Evolutionary conservation across 2,113 vertebrate genomes (phyloP), one percentile per base, ranked within the genome.

Genomic region (Lanius ludovicianus): DNA sequence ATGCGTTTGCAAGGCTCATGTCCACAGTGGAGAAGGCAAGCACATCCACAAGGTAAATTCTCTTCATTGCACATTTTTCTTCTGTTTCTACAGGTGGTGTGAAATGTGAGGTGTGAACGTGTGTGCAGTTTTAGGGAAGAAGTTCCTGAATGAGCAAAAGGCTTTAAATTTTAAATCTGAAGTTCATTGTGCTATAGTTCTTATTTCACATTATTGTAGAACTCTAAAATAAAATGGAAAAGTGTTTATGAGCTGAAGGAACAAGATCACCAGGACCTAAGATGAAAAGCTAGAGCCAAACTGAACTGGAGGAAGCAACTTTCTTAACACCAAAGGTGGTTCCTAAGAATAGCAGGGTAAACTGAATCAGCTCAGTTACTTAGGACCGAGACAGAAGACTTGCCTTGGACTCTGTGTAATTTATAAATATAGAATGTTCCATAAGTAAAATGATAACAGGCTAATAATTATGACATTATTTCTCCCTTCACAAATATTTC

Each of bases 1-100:
- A 99, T 60, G 99, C 99, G 1, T 99, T 99, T 91, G 99, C 99
- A 69, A 99, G 99, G 93, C 98, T 99, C 47, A 99, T 99, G 99
- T 99, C 99, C 89, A 99, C 99, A 44, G 98, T 99, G 92, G 99
- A 99, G 97, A 99, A 99, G 96, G 99, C 99, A 96, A 99, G 99
- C 98, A 99, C 99, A 0, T 99, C 99, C 77, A 98, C 99, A 97
- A 99, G 99, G 99, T 99, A 97, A 95, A 90, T 46, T 15, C 3
- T 35, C 8, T 16, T 55, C 24, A 24, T 30, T 56, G n/a, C 3
- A 6, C 5, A 2, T 37, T 46, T 65, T 83, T 9, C 3, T 75
- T 64, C 28, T 22, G 24, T 69, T 76, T 44, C 59, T 21, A 13
- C 65, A 46, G 15, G 11, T 23, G 15, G 3, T 2, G 2, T 2